A percentile compares a stretch with the other conserved stretches of the same genome.
These are phyloP conservation scores for Montipora cactus DNA, from an alignment of 64 coral and sea anemone genomes.

Conservation along the genomic window DNA sequence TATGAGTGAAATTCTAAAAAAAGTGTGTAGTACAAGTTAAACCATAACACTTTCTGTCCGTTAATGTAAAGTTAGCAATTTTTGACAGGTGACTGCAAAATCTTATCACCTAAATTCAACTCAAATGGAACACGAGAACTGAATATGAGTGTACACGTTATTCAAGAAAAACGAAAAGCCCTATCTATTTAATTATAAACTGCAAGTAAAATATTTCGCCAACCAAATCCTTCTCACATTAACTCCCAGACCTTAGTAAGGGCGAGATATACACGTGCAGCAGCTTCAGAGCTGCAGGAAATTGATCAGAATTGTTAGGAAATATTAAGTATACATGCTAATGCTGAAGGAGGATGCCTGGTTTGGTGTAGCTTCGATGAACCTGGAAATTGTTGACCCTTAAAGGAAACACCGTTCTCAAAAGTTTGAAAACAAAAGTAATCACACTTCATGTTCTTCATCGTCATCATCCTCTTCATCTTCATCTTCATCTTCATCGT, in stretches of 20 bases:
- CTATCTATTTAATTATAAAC: neutral
- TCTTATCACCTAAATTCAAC: no score
- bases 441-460: conserved; percentile 45
- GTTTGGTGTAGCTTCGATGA: neutral
- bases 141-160: no score
- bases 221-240: neutral
- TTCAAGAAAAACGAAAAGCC: neutral
- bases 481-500: neutral
- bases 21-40: no score
- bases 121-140: no score
- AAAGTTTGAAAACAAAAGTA: neutral
- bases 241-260: neutral
- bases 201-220: neutral
- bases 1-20: no score
- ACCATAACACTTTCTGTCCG: no score
- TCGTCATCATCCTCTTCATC: conserved; percentile 3
- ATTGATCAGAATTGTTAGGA: neutral
- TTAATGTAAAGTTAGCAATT: no score
- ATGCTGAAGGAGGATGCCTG: neutral
- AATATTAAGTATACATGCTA: neutral
- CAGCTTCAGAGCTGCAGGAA: neutral
- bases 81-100: no score
- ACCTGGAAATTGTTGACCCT: neutral
- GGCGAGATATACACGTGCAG: no score
- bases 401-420: neutral